Base-by-base conservation (phyloP, 2,113 vertebrate species). In the Lathamus discolor region DNA sequence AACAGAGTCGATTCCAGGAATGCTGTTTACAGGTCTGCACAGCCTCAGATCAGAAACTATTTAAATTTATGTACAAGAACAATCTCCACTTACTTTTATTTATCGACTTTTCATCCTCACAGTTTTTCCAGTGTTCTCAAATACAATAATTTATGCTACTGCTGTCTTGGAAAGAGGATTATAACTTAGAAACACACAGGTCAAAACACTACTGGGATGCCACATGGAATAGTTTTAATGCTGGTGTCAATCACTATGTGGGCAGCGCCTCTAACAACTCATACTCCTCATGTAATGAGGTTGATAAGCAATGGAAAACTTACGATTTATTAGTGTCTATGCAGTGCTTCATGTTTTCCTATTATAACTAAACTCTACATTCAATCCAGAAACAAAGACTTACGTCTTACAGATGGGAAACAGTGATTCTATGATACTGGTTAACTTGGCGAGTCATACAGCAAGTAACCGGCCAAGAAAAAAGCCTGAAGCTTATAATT, bases 361-460 rank as follows among this genome's bases (percentile, higher is more conserved):
- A 6, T 13, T 39, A 5, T 3, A 81, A 22, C 41, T 39, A 33
- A 92, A 63, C 6, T 17, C 37, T 20, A 24, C 1, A 35, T 28
- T n/a, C 72, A 43, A 23, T 3, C 20, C 19, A 83, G 41, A 6
- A 70, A 74, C 4, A 75, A 43, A 31, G 33, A 68, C 17, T 51
- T 35, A 23, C 4, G 9, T 23, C 63, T 57, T 33, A 9, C 1
- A 52, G 62, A 23, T 2, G 7, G 35, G 44, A 80, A 73, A 74
- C 24, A 14, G 19, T 0, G 0, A 28, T 11, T 48, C 46, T 10
- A 35, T 35, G 37, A 35, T 3, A 52, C 7, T 29, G 25, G 11
- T 20, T 77, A 19, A 27, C 43, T 43, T 70, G 23, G n/a, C 69
- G 17, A 17, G 31, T 39, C 64, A 61, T 9, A 43, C 2, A 8